Percentiles rank a stretch among this genome's conserved stretches.
Conservation (phyloP, 37 sponge, comb jelly and placozoan genomes). For the Axinella damicornis region DNA sequence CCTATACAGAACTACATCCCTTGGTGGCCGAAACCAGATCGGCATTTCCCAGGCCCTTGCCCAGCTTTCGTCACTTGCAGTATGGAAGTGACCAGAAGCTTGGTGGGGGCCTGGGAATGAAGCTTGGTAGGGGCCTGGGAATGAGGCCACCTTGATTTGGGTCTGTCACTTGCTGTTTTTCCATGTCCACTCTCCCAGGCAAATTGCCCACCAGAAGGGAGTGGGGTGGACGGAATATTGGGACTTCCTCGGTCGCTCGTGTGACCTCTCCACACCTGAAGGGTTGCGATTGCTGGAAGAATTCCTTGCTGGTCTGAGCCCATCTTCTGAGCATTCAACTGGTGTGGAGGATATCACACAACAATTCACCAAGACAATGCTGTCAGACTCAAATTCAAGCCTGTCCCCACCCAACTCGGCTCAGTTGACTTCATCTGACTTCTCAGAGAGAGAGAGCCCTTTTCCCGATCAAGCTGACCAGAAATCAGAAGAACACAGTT, state of each 20-base stretch:
- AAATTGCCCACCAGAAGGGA: constrained; percentile 60
- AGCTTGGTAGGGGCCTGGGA: neutral
- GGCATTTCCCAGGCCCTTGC: too few relatives aligned
- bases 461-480: too few relatives aligned
- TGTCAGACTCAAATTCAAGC: neutral
- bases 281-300: constrained; percentile 78
- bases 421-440: neutral
- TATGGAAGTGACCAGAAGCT: too few relatives aligned
- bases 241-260: constrained; percentile 80
- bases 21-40: too few relatives aligned
- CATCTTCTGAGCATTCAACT: neutral
- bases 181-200: constrained; percentile 36
- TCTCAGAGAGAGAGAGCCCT: neutral
- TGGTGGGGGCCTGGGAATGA: too few relatives aligned
- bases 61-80: too few relatives aligned
- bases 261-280: constrained; percentile 69
- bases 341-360: too few relatives aligned
- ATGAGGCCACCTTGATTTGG: neutral
- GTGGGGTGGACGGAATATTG: constrained; percentile 92
- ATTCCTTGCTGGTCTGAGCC: constrained; percentile 31
- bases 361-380: neutral
- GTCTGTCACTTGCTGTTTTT: neutral
- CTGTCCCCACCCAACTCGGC: neutral
- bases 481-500: too few relatives aligned
- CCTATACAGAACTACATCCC: too few relatives aligned